Conservation (phyloP, 2,888 invertebrate genomes). For the Andrena bicolor region DNA sequence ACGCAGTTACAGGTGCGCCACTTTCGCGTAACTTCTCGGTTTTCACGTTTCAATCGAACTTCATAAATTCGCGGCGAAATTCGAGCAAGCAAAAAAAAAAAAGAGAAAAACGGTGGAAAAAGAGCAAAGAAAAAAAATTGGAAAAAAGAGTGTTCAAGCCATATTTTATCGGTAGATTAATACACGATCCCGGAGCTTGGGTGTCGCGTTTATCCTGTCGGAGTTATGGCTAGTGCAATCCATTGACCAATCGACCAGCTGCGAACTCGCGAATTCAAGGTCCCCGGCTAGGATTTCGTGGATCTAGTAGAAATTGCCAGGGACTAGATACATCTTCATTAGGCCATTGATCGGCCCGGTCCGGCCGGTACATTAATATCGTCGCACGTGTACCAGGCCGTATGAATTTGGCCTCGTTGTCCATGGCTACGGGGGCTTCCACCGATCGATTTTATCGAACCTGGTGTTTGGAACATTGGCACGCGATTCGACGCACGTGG, state of each 20-base stretch:
- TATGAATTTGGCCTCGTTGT: slow-evolving; percentile 53
- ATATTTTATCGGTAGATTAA: slow-evolving; percentile 54
- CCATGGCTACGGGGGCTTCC: slow-evolving; percentile 15
- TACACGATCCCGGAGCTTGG: slow-evolving; percentile 34
- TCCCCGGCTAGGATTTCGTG: slow-evolving; percentile 39
- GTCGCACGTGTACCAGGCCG: slow-evolving; percentile 50
- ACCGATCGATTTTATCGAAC: slow-evolving; percentile 48
- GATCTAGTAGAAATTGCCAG: slow-evolving; percentile 57
- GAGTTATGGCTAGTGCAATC: slow-evolving; percentile 43
- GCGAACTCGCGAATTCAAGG: slow-evolving; percentile 52
- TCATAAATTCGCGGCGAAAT: slow-evolving; percentile 20
- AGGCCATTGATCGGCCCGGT: slow-evolving; percentile 64
- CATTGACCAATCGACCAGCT: slow-evolving; percentile 30
- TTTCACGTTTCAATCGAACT: slow-evolving; percentile 40
- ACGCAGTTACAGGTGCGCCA: not conserved
- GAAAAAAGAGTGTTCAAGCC: slow-evolving; percentile 14
- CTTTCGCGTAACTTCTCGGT: slow-evolving; percentile 29
- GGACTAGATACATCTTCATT: slow-evolving; percentile 66
- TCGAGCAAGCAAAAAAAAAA: slow-evolving; percentile 1
- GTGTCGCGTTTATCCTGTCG: slow-evolving; percentile 32
- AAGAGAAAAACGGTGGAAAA: not conserved
- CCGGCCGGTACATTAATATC: slow-evolving; percentile 62
- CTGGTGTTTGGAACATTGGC: slow-evolving; percentile 21
- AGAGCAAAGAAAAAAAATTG: not conserved
- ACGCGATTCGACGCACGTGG: slow-evolving; percentile 19